A percentile compares a stretch with the other conserved stretches of the same genome.
These are phyloP conservation scores for Madoqua kirkii DNA, from an alignment of 2,113 vertebrate genomes.

Conservation along the genomic window DNA sequence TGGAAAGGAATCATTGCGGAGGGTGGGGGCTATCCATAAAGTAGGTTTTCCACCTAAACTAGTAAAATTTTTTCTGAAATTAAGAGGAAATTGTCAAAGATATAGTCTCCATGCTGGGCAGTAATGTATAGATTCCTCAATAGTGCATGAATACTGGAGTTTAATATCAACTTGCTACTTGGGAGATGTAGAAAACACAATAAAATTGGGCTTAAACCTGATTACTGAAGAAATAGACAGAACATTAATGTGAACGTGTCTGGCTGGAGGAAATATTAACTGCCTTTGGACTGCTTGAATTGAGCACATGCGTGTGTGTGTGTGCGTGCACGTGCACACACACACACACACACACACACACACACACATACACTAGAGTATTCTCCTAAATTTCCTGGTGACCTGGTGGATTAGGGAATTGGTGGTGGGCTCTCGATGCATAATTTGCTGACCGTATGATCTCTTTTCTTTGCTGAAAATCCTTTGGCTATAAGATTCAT, in stretches of 20 bases:
- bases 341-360: not conserved
- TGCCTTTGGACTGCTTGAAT: not conserved
- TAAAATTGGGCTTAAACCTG: constrained; percentile 73
- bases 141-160: constrained; percentile 47
- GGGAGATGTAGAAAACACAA: constrained; percentile 74
- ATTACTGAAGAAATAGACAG: constrained; percentile 69
- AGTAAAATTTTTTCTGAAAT: constrained; percentile 64
- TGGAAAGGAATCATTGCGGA: not conserved
- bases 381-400: constrained; percentile 56
- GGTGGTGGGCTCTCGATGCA: not conserved
- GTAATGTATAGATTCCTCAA: constrained; percentile 62
- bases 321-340: accelerated
- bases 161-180: constrained; percentile 66
- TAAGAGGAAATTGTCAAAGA: constrained; percentile 68
- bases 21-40: constrained; percentile 55
- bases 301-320: too few relatives aligned
- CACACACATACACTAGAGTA: not conserved
- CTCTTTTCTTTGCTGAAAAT: constrained; percentile 54
- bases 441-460: not conserved
- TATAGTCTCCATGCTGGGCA: constrained; percentile 26
- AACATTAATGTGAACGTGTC: constrained; percentile 58
- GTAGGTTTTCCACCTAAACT: constrained; percentile 57
- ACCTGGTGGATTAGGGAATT: constrained; percentile 38
- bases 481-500: not conserved
- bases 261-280: constrained; percentile 46